These are phyloP conservation scores for Lapara coniferarum DNA, from an alignment of 2,888 invertebrate genomes.

Conservation along the genomic window DNA sequence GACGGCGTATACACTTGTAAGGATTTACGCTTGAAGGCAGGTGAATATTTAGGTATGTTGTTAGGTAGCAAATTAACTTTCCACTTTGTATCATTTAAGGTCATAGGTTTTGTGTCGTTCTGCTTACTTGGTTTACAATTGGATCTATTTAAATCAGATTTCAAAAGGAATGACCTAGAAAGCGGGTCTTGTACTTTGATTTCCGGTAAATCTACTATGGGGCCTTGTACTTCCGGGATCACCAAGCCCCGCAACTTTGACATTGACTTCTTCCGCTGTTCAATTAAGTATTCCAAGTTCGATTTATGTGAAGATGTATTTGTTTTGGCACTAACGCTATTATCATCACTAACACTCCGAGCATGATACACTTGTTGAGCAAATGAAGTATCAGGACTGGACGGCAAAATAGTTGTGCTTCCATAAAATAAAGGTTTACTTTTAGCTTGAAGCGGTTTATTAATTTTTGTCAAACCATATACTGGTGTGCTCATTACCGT, in stretches of 20 bases:
- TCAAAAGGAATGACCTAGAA: conserved; percentile 73
- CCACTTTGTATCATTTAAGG: conserved; percentile 72
- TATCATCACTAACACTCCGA: conserved; percentile 76
- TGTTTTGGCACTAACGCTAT: conserved; percentile 58
- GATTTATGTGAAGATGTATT: conserved; percentile 80
- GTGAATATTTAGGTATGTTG: conserved; percentile 90
- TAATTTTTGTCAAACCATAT: conserved; percentile 50
- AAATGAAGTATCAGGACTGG: conserved; percentile 57
- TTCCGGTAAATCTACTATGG: conserved; percentile 90
- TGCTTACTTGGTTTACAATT: conserved; percentile 59
- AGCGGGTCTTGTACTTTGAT: conserved; percentile 89
- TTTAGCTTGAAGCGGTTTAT: conserved; percentile 51
- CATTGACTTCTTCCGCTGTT: conserved; percentile 91
- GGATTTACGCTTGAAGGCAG: conserved; percentile 90
- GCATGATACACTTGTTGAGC: conserved; percentile 66
- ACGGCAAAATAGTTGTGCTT: conserved; percentile 71
- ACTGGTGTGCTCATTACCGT: conserved; percentile 50
- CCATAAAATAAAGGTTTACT: conserved; percentile 76
- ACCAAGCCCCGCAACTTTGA: conserved; percentile 94
- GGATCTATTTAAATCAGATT: conserved; percentile 57
- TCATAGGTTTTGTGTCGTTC: conserved; percentile 57
- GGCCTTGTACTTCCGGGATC: conserved; percentile 89
- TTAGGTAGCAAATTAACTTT: conserved; percentile 70
- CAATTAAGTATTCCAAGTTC: conserved; percentile 89
- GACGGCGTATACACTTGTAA: conserved; percentile 85